Percentiles rank a stretch among this genome's conserved stretches.
Evolutionary conservation across 2,797 vertebrate genomes (phyloP).

Genomic region (Monodelphis domestica): DNA sequence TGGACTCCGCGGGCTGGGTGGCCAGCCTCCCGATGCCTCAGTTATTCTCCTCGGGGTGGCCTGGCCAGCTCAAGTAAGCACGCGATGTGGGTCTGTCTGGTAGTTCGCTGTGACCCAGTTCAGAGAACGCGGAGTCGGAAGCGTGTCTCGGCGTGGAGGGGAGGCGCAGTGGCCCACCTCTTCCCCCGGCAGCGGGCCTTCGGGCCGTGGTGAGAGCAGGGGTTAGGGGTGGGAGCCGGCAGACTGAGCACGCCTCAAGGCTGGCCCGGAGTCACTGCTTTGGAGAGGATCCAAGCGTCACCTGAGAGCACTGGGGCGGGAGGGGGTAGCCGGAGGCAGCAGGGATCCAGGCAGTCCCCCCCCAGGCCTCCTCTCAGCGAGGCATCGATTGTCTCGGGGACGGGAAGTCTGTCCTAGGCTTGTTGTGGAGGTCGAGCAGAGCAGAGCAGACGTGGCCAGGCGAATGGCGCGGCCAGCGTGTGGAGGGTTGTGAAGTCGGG

Average conservation of each 20-base stretch:
- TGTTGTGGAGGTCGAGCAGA: background rate
- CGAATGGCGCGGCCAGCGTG: background rate
- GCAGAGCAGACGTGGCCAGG: background rate
- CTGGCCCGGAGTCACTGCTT: too few species aligned
- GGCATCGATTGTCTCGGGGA: background rate
- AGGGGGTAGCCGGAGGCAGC: background rate
- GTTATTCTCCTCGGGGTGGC: background rate
- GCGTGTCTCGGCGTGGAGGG: constrained; percentile 16
- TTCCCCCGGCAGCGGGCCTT: background rate
- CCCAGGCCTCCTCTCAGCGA: too few species aligned
- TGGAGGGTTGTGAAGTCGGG: background rate
- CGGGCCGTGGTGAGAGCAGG: background rate
- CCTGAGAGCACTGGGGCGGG: background rate
- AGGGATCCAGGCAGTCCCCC: background rate
- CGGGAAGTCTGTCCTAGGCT: background rate
- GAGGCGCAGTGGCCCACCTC: background rate
- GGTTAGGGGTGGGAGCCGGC: background rate
- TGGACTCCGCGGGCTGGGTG: background rate
- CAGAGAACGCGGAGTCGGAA: background rate
- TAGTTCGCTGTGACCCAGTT: background rate
- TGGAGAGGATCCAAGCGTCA: too few species aligned
- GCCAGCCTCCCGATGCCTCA: background rate
- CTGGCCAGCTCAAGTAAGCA: constrained; percentile 6
- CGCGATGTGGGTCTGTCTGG: background rate
- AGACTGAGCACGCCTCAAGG: too few species aligned